Evolutionary conservation across 2,113 vertebrate genomes (phyloP).

Genomic region (Maylandia zebra): DNA sequence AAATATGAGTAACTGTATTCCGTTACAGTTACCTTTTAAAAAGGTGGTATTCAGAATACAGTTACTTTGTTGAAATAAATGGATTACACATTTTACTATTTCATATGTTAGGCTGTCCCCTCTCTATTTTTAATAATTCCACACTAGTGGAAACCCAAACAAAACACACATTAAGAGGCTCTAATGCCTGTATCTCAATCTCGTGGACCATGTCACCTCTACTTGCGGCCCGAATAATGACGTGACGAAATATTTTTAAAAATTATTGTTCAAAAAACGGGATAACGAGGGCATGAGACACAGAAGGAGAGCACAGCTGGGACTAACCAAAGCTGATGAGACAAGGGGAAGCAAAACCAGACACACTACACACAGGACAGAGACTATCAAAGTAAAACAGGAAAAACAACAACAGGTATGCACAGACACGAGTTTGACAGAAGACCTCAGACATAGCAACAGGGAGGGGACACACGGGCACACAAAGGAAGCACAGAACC

Average conservation of each 20-base stretch:
- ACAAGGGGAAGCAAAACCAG: background rate
- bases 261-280: background rate
- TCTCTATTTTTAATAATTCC: background rate
- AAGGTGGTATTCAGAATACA: background rate
- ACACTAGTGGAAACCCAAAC: background rate
- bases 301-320: background rate
- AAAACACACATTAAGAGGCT: background rate
- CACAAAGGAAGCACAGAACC: background rate
- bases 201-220: background rate
- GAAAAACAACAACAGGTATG: background rate
- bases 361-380: background rate
- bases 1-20: background rate
- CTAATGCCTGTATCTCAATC: background rate
- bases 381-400: background rate
- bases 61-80: background rate
- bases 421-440: background rate
- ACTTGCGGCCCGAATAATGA: background rate
- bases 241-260: background rate
- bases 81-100: background rate
- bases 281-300: background rate
- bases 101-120: background rate
- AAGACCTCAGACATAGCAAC: background rate
- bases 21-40: background rate
- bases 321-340: rapidly evolving
- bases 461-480: background rate